Conservation (phyloP, 1,140 invertebrate species). For the Aphelinus atriplicis region DNA sequence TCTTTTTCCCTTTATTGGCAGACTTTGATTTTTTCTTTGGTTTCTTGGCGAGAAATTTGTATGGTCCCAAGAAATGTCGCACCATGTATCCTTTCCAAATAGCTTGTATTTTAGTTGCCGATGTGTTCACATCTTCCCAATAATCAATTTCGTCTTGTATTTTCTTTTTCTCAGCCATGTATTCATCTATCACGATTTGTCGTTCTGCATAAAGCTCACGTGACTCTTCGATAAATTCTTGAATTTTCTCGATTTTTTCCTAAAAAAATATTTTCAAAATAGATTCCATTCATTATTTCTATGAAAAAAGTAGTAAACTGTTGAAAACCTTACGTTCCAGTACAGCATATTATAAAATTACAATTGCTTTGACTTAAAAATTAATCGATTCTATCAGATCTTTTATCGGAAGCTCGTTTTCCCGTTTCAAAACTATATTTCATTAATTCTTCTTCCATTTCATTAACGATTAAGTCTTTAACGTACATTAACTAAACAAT, state of each 20-base stretch:
- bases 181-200: conserved; percentile 48
- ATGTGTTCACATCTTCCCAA: conserved; percentile 39
- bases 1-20: conserved; percentile 35
- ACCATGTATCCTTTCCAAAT: conserved; percentile 57
- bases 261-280: conserved; percentile 27
- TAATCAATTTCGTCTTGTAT: conserved; percentile 42
- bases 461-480: too few species aligned
- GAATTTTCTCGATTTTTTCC: conserved; percentile 50
- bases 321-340: too few species aligned
- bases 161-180: conserved; percentile 37
- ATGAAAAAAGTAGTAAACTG: too few species aligned
- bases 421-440: too few species aligned
- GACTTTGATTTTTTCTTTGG: conserved; percentile 38
- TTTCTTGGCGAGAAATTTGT: conserved; percentile 41
- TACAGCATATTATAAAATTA: too few species aligned
- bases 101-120: conserved; percentile 54
- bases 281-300: too few species aligned
- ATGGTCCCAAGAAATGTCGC: conserved; percentile 49
- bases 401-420: too few species aligned
- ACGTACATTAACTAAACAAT: too few species aligned
- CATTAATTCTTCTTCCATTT: too few species aligned
- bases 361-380: too few species aligned
- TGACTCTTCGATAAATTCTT: conserved; percentile 45
- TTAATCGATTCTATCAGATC: too few species aligned
- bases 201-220: conserved; percentile 36